Evolutionary conservation across 2,113 vertebrate species (phyloP), one percentile per base, ranked within the genome.

Genomic region (Miniopterus natalensis): DNA sequence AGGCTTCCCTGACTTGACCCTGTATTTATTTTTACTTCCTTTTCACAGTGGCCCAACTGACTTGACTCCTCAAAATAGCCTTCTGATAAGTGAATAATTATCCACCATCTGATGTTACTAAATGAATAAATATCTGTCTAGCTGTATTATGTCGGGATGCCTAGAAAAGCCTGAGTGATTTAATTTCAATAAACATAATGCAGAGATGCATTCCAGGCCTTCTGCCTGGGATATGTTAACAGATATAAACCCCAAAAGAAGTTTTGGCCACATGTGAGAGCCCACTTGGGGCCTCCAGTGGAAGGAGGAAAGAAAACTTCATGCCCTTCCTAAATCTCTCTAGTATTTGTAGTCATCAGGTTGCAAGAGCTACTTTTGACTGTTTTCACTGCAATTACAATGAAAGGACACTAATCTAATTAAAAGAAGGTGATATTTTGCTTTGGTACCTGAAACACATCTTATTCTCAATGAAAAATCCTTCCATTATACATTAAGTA

Each of bases 1-100:
- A 92, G 36, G 55, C 49, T 59, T 77, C 45, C 70, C 17, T 79
- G 42, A 17, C 57, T 88, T 92, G 71, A 21, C 27, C 71, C 57
- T 92, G 17, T 17, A 57, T 92, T 92, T 88, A 66, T 79, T 92
- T 74, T 89, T 5, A 94, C 73, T 89, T 92, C 55, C 40, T 92
- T 59, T 92, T 90, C 65, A 84, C 49, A 84, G 45, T 65, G 47
- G 11, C 25, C 47, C 53, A 88, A 57, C 13, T 42, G 63, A 65
- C 55, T 84, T 36, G 55, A 15, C 47, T 90, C 27, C 65, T 84
- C 15, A 89, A 84, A 21, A 89, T 78, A 47, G 13, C 63, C 65
- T 89, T 95, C 53, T 89, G 45, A 88, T 68, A 49, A 11, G 78
- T 53, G 55, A 47, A 94, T 73, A 88, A 66, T 96, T 14, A 84